Evolutionary conservation across 2,113 vertebrate species (phyloP), one percentile per base, ranked within the genome.

Genomic region (Clinocottus analis): DNA sequence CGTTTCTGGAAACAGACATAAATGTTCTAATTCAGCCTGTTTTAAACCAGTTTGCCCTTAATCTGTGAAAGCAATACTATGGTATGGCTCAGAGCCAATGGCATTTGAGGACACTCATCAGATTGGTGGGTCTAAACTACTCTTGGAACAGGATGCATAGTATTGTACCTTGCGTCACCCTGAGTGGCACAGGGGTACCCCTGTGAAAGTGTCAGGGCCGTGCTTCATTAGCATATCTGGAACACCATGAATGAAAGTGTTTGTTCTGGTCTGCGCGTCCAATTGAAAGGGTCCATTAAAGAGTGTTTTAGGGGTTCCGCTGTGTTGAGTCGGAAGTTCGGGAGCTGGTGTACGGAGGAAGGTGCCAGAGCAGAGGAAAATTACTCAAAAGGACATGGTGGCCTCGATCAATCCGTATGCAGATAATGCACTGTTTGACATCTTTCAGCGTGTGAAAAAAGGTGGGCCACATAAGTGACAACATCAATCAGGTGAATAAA

Each of bases 161-260:
- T 68, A 79, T 3, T 71, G 77, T 63, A 85, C 75, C 87, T 88
- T 88, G 74, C 47, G 79, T 86, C 41, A 66, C 76, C 79, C 85
- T 66, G 76, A 85, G 55, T 82, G 79, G 83, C 61, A 88, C 90
- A 91, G 86, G 75, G 75, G 79, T 83, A 82, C 78, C 84, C 81
- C 82, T 92, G 86, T 91, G 90, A 93, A 91, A 87, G 90, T 90
- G 82, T 77, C 77, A 80, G 79, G 78, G 55, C 78, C 69, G 85
- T 77, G 79, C 83, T 84, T 88, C 87, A 94, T 95, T 94, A 72
- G 89, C 91, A 94, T 94, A 89, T 94, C 71, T 93, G 93, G 91
- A 93, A 77, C 75, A 35, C 63, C 68, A 72, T 94, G 92, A 95
- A 92, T 92, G 82, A 91, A 85, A 75, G 79, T 80, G 80, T 93